Base-by-base conservation (phyloP, 92 coral and sea anemone species). In the Palythoa grandis region DNA sequence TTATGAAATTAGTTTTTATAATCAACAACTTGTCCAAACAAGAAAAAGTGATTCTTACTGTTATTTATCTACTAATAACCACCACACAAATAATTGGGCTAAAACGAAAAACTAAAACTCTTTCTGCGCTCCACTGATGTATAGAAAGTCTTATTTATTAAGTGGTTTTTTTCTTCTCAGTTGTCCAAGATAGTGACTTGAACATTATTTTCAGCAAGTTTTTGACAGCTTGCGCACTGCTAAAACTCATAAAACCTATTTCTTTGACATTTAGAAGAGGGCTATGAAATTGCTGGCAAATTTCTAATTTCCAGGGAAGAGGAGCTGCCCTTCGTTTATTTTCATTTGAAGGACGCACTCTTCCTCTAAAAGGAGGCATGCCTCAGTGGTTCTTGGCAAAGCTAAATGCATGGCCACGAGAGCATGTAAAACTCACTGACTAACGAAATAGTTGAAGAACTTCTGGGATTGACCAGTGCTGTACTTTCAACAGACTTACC, bases 1-100 rank as follows among this genome's bases (percentile, higher is more conserved):
- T 80, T 80, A 70, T 80, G 85, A 80, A 67, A 80, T 80, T 80
- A 80, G 66, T 47, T 66, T 60, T 67, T 22, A 40, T 80, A 80
- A 65, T 80, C 85, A 80, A 65, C 40, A 66, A 80, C n/a, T 65
- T 80, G 29, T 4, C 85, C 72, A 80, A 80, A 80, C 74, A 80
- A 39, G 23, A 79, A 47, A 11, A 22, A 2, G 15, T 74, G 24
- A 48, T 17, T 43, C 25, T 63, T 9, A 19, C 22, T n/a, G 24
- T 19, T 19, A 19, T 63, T 8, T 19, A 19, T 19, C 69, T n/a
- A 29, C 15, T 5, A 24, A 11, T 25, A 25, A 13, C 9, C 17
- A 29, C 3, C 15, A 69, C 4, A 35, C 47, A 11, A 22, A 29
- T 11, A 25, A 69, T 25, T 12, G 10, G 1, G 12, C 17, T 17